These are phyloP conservation scores for Xiphydria camelus DNA, from an alignment of 2,888 invertebrate species.

Conservation along the genomic window DNA sequence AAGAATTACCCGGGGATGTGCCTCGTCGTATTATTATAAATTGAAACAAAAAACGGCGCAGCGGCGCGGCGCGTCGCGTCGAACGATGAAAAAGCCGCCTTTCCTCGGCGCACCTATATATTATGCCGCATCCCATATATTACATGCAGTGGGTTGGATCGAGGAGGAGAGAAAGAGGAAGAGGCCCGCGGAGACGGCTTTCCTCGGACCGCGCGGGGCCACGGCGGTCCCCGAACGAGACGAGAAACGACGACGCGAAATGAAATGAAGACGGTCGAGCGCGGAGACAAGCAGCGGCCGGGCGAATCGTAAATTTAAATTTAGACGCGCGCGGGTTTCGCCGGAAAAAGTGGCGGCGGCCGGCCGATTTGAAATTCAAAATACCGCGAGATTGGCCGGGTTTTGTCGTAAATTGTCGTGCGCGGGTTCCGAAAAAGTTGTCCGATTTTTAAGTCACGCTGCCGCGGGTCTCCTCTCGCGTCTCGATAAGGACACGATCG, in stretches of 20 bases:
- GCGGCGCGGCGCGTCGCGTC: no score
- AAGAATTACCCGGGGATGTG: no score
- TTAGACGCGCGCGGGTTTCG: slow-evolving; percentile 17
- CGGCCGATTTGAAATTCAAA: slow-evolving; percentile 41
- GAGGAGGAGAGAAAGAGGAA: no score
- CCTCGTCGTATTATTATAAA: no score
- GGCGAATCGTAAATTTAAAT: slow-evolving; percentile 35
- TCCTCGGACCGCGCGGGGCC: slow-evolving; percentile 3
- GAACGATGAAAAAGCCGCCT: no score
- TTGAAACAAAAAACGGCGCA: no score
- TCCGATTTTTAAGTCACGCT: slow-evolving; percentile 35
- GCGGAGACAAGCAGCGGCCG: slow-evolving; percentile 6
- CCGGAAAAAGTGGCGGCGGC: slow-evolving; percentile 23
- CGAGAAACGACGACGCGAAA: slow-evolving; percentile 11
- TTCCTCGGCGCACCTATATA: no score
- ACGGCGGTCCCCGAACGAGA: slow-evolving; percentile 10
- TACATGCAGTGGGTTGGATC: no score
- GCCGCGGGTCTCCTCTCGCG: slow-evolving; percentile 18
- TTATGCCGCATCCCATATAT: no score
- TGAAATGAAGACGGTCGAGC: slow-evolving; percentile 29
- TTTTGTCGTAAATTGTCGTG: slow-evolving; percentile 45
- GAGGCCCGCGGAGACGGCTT: slow-evolving; percentile 10
- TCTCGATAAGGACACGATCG: slow-evolving; percentile 33
- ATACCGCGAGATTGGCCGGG: slow-evolving; percentile 36
- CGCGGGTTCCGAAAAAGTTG: slow-evolving; percentile 38